A percentile compares a stretch with the other conserved stretches of the same genome.
Evolutionary conservation across 2,888 invertebrate species (phyloP).

Genomic region (Apamea sordens): DNA sequence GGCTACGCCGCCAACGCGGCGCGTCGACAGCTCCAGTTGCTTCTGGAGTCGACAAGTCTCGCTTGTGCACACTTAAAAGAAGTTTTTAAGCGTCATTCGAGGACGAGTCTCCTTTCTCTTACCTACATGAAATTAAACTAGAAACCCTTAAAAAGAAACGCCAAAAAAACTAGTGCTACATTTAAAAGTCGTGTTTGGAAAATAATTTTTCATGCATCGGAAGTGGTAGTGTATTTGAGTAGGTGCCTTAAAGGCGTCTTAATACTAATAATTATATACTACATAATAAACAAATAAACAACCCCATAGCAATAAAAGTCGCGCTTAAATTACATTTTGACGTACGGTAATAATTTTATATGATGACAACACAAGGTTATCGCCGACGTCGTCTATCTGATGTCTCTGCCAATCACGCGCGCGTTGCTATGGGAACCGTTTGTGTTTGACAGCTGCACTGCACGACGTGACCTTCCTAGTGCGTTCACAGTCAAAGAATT

Average conservation of each 20-base stretch:
- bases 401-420: constrained; percentile 59
- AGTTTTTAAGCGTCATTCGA: not conserved
- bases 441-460: constrained; percentile 60
- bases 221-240: not conserved
- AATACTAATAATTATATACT: not conserved
- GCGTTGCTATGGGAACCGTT: constrained; percentile 66
- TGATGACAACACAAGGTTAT: constrained; percentile 57
- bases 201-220: not conserved
- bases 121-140: not conserved
- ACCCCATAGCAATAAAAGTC: constrained; percentile 18
- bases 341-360: constrained; percentile 45
- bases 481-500: constrained; percentile 64
- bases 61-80: not conserved
- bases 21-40: no score
- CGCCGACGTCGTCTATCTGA: constrained; percentile 31
- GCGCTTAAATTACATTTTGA: constrained; percentile 27
- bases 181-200: not conserved
- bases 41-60: no score
- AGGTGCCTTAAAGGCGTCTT: not conserved
- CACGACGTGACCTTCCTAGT: constrained; percentile 65
- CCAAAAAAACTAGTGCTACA: not conserved
- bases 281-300: constrained; percentile 13
- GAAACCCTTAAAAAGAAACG: not conserved
- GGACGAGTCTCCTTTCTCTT: not conserved
- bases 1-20: no score